Conservation (phyloP, 2,797 vertebrate species). For the Ibycter americanus region DNA sequence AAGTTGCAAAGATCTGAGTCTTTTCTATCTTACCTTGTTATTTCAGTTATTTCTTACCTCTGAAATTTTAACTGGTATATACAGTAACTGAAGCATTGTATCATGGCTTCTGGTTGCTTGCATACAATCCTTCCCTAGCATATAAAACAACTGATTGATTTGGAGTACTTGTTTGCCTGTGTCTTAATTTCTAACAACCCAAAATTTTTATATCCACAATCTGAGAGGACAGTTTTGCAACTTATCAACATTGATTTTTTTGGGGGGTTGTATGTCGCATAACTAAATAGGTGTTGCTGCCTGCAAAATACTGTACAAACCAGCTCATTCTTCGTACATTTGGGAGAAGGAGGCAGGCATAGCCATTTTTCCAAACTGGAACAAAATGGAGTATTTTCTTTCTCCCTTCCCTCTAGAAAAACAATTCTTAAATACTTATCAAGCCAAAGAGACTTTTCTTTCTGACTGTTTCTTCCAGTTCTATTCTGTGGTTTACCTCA, state of each 20-base stretch:
- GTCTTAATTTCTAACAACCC: background rate
- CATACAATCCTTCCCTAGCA: background rate
- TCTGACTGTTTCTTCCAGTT: background rate
- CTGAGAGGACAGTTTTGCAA: background rate
- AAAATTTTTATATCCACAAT: background rate
- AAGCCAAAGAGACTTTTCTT: conserved; percentile 8
- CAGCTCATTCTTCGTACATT: background rate
- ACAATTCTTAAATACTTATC: background rate
- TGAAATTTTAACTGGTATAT: background rate
- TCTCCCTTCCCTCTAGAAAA: background rate
- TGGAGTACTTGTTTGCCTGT: background rate
- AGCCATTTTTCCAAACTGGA: background rate
- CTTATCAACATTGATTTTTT: background rate
- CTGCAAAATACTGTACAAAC: background rate
- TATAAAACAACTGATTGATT: background rate
- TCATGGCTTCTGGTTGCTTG: background rate
- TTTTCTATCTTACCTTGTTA: fast-evolving
- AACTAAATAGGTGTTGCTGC: background rate
- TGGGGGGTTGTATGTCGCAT: background rate
- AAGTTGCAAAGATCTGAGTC: background rate
- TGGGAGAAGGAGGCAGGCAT: background rate
- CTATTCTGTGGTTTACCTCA: conserved; percentile 13
- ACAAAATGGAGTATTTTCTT: background rate
- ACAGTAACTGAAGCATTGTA: background rate
- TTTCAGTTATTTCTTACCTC: background rate